These are phyloP conservation scores for Ornithoptera priamus DNA, from an alignment of 2,888 invertebrate genomes.

Conservation along the genomic window DNA sequence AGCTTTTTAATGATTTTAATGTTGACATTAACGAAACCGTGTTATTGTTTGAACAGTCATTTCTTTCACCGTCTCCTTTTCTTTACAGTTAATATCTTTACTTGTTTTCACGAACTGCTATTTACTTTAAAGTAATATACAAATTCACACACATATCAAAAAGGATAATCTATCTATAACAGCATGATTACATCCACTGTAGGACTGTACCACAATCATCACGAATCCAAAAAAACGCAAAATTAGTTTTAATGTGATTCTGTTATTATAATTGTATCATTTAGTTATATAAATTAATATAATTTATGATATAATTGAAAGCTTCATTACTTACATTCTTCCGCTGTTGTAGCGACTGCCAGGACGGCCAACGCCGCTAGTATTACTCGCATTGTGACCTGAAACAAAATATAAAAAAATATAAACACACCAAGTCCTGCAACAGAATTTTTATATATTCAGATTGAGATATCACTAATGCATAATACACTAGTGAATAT, in stretches of 20 bases:
- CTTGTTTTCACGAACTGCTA: too few species aligned
- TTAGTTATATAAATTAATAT: not conserved
- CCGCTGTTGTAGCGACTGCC: conserved; percentile 52
- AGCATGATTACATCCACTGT: too few species aligned
- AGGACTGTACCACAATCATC: not conserved
- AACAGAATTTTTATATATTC: not conserved
- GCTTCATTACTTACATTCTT: conserved; percentile 54
- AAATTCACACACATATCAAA: too few species aligned
- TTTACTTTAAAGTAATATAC: too few species aligned
- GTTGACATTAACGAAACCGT: not conserved
- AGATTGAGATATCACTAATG: not conserved
- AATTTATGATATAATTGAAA: not conserved
- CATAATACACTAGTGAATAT: too few species aligned
- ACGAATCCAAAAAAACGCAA: not conserved
- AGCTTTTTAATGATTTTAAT: not conserved
- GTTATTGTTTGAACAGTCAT: too few species aligned
- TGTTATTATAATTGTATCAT: not conserved
- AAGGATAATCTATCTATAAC: too few species aligned
- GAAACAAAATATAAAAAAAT: conserved; percentile 39
- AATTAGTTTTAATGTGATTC: not conserved
- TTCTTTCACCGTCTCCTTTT: too few species aligned
- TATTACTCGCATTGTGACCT: conserved; percentile 69
- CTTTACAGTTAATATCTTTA: too few species aligned
- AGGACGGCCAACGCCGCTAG: conserved; percentile 73
- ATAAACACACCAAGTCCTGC: not conserved